These are phyloP conservation scores for Leptopilina myrica DNA, from an alignment of 2,888 invertebrate genomes.

Conservation along the genomic window DNA sequence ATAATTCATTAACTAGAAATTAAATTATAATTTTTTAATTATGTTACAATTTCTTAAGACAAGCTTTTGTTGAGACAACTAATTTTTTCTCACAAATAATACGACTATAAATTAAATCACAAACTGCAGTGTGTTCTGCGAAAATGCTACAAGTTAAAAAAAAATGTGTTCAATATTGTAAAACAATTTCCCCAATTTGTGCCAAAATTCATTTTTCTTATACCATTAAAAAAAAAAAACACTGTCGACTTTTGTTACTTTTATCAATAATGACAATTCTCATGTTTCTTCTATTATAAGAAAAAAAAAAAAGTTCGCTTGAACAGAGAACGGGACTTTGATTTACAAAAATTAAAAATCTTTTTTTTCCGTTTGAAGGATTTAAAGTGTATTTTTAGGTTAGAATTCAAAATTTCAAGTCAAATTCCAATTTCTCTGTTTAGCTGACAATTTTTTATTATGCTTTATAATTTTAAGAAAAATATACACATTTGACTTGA, in stretches of 20 bases:
- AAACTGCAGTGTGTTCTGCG: constrained; percentile 18
- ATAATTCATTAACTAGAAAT: too few relatives aligned
- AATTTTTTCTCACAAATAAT: not conserved
- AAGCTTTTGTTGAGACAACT: constrained; percentile 7
- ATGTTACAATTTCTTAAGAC: too few relatives aligned
- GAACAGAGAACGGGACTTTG: constrained; percentile 4
- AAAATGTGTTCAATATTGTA: constrained; percentile 37
- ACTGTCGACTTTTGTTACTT: constrained; percentile 17
- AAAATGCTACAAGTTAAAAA: constrained; percentile 33
- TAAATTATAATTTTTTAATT: too few relatives aligned
- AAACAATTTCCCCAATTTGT: not conserved
- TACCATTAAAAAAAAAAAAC: not conserved
- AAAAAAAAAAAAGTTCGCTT: not conserved
- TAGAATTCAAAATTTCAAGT: not conserved
- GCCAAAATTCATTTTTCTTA: constrained; percentile 11
- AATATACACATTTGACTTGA: constrained; percentile 61
- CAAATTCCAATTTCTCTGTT: not conserved
- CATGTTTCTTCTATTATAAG: not conserved
- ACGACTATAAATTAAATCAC: not conserved
- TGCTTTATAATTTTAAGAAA: constrained; percentile 4
- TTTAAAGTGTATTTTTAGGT: not conserved
- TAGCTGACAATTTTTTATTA: not conserved
- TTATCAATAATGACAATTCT: not conserved
- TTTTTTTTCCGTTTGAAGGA: not conserved
- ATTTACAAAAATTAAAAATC: not conserved